A percentile compares a stretch with the other conserved stretches of the same genome.
Conservation (phyloP, 2,888 invertebrate genomes). For the Mamestra brassicae region DNA sequence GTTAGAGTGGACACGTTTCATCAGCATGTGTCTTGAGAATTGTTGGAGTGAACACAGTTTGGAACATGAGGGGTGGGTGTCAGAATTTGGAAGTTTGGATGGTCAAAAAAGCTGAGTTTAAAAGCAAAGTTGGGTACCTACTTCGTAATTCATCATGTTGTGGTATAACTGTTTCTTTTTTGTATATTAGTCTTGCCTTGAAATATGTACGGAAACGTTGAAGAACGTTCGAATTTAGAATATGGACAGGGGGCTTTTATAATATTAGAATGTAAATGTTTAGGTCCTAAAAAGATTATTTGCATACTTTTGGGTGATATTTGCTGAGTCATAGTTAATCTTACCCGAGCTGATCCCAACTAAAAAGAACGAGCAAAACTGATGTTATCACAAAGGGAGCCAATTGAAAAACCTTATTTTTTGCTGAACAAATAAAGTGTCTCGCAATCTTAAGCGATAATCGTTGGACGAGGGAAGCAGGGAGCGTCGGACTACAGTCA, state of each 20-base stretch:
- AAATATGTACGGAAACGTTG: too few species aligned
- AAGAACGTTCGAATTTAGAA: too few species aligned
- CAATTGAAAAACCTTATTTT: constrained; percentile 75
- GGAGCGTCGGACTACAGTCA: constrained; percentile 72
- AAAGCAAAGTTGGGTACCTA: too few species aligned
- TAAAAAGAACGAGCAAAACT: constrained; percentile 45
- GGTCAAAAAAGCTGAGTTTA: too few species aligned
- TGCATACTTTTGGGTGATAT: not conserved
- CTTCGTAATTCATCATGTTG: too few species aligned
- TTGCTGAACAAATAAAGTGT: constrained; percentile 78
- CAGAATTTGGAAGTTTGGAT: not conserved
- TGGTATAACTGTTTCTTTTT: too few species aligned
- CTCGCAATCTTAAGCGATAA: constrained; percentile 80
- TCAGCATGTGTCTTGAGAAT: constrained; percentile 42
- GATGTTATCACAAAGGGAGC: constrained; percentile 62
- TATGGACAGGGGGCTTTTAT: too few species aligned
- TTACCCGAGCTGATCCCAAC: constrained; percentile 18
- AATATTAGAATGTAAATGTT: too few species aligned
- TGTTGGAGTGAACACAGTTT: not conserved
- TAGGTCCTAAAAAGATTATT: too few species aligned
- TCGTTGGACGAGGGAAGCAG: constrained; percentile 68
- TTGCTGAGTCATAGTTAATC: not conserved
- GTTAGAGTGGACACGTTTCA: constrained; percentile 57
- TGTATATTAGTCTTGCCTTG: too few species aligned
- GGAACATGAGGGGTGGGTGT: not conserved